Evolutionary conservation across 2,888 invertebrate species (phyloP), one percentile per base, ranked within the genome.

Genomic region (Eupeodes luniger): DNA sequence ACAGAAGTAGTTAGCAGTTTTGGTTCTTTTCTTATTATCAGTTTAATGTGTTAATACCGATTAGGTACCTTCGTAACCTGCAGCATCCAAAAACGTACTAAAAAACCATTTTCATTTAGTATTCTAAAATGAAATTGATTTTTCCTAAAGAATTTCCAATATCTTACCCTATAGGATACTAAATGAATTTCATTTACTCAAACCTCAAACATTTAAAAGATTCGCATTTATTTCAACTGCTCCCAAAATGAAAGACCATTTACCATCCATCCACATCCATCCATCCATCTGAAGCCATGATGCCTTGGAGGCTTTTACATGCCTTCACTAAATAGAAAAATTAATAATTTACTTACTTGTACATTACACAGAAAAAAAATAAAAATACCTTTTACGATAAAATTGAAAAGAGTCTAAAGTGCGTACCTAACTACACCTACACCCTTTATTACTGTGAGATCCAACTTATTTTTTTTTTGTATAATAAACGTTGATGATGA

Each of bases 291-390:
- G 19, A 16, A 14, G 10, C 5, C 11, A 5, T 47, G 7, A 2
- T 5, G 27, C 14, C 55, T 19, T 19, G 10, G 7, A 27, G n/a
- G 12, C 4, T 27, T 61, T 16, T 16, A 36, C 61, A 34, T 16
- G 78, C 51, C 27, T 79, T 83, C 66, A 57, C 59, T 66, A 86
- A 86, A 86, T 86, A 82, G 86, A 83, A 86, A 79, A 86, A 80
- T 86, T 82, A 86, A 86, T 83, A 86, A 86, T 86, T 86, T 59
- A 86, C n/a, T 64, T 44, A 5, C 40, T 40, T 40, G 27, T 27
- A 40, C 40, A 40, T 40, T 40, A 5, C 40, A 40, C 5, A 47
- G 0, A 14, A 12, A 75, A 53, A 76, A 16, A 34, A 66, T 61
- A 75, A 34, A 19, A 34, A 40, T 10, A 40, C 19, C 14, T 34